Evolutionary conservation across 2,113 vertebrate genomes (phyloP), one percentile per base, ranked within the genome.

Genomic region (Erythrolamprus reginae): DNA sequence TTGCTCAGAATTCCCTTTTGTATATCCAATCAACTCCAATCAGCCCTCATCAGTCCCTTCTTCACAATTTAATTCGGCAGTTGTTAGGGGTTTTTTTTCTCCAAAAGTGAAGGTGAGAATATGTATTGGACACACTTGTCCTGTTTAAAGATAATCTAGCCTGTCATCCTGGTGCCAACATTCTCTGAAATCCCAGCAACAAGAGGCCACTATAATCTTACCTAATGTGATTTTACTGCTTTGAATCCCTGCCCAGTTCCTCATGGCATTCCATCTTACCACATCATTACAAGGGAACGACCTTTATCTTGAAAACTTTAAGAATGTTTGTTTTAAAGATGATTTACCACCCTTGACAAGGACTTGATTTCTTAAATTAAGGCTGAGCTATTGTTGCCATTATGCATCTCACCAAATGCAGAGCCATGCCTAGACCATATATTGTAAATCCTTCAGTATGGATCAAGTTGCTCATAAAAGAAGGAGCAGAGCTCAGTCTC

Each of bases 121-220:
- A 97, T 95, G 95, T 94, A 96, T 89, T 95, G 95, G 96, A 95
- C 96, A 96, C 95, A 95, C 95, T 96, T 97, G 95, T 96, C 96
- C 93, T 96, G 96, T 97, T 97, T 97, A 97, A 95, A 94, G 95
- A 97, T 95, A 97, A 96, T 94, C 94, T 6, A 90, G 61, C 15
- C 15, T 96, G 96, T 97, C 95, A 94, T 94, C 91, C 94, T 96
- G 95, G 95, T 96, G 97, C 97, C 96, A 97, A 95, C 94, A 94
- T 96, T 97, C 96, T 96, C 96, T 94, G 95, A 89, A 95, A 93
- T 89, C 93, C 96, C 19, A 88, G 90, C 91, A 45, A 93, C 94
- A 93, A 90, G 87, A 86, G 91, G 93, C 92, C 0, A 92, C 93
- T n/a, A 48, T 87, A 91, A 84, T 95, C 94, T 95, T 91, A 17